These are phyloP conservation scores for Trichacis sp. DNA, from an alignment of 2,888 invertebrate genomes.

Conservation along the genomic window DNA sequence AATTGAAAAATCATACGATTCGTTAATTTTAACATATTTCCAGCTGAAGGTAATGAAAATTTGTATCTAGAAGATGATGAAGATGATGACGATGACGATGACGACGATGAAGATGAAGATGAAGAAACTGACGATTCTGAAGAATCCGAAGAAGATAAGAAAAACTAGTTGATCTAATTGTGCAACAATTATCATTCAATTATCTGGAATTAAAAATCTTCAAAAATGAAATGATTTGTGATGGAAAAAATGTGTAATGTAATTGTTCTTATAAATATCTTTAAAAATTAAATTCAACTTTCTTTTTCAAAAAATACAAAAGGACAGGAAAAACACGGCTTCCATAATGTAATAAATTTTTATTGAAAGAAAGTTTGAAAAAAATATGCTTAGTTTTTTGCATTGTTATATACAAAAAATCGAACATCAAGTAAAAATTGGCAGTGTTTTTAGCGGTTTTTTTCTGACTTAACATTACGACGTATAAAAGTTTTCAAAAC, in stretches of 20 bases:
- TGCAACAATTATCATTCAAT: too few relatives aligned
- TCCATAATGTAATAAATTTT: constrained; percentile 19
- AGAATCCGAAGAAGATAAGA: constrained; percentile 51
- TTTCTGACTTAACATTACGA: constrained; percentile 26
- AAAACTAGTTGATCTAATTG: background rate
- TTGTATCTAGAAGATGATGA: constrained; percentile 68
- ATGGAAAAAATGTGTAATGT: too few relatives aligned
- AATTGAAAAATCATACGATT: constrained; percentile 1
- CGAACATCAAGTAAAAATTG: constrained; percentile 54
- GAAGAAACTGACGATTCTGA: constrained; percentile 65
- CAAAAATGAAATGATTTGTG: too few relatives aligned
- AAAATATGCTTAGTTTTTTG: constrained; percentile 14
- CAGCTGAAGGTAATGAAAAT: constrained; percentile 69
- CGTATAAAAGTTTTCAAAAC: constrained; percentile 11
- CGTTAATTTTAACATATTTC: background rate
- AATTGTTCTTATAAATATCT: too few relatives aligned
- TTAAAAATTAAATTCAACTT: too few relatives aligned
- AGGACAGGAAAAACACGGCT: too few relatives aligned
- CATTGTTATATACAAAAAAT: constrained; percentile 51
- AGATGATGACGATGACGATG: constrained; percentile 69
- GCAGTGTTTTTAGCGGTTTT: constrained; percentile 53
- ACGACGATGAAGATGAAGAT: constrained; percentile 71
- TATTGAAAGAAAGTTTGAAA: constrained; percentile 24
- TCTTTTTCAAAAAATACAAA: too few relatives aligned
- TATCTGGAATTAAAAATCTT: too few relatives aligned